A percentile compares a stretch with the other conserved stretches of the same genome.
Conservation (phyloP, 2,888 invertebrate genomes). For the Scrobipalpa atriplicella region DNA sequence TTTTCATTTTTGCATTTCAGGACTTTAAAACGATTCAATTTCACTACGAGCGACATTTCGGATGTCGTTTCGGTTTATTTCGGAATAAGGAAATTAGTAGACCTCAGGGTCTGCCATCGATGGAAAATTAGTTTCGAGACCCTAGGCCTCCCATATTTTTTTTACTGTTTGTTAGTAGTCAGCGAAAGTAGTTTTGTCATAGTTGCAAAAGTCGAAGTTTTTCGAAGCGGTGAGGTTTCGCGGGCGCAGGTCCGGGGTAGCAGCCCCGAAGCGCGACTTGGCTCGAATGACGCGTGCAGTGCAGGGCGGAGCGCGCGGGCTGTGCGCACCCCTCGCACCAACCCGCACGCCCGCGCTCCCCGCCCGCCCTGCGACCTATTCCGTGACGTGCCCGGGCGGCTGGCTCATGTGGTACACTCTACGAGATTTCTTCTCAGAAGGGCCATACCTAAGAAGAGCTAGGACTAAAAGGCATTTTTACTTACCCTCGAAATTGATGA, state of each 20-base stretch:
- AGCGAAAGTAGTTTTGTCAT: conserved; percentile 5
- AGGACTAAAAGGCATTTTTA: neutral
- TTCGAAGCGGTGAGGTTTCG: conserved; percentile 30
- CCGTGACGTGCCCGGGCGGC: conserved; percentile 25
- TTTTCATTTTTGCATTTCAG: conserved; percentile 87
- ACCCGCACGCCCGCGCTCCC: conserved; percentile 27
- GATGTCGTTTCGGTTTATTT: conserved; percentile 25
- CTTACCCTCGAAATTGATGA: too few species aligned
- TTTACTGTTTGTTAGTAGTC: neutral
- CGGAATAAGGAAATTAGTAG: neutral
- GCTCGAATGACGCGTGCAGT: conserved; percentile 39
- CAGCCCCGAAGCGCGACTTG: conserved; percentile 37
- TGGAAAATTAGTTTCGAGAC: neutral
- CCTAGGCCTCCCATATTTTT: neutral
- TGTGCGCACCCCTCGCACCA: conserved; percentile 14
- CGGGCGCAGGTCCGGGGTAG: conserved; percentile 31
- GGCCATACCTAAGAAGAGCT: neutral
- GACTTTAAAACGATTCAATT: conserved; percentile 86
- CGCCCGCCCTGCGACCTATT: conserved; percentile 13
- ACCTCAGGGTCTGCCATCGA: neutral
- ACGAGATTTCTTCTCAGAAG: neutral
- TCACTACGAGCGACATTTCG: conserved; percentile 86
- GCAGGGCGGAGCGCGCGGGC: neutral
- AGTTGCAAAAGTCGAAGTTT: conserved; percentile 36
- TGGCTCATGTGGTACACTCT: neutral